Conservation (phyloP, 1,140 invertebrate species). For the Hesperophylax magnus region DNA sequence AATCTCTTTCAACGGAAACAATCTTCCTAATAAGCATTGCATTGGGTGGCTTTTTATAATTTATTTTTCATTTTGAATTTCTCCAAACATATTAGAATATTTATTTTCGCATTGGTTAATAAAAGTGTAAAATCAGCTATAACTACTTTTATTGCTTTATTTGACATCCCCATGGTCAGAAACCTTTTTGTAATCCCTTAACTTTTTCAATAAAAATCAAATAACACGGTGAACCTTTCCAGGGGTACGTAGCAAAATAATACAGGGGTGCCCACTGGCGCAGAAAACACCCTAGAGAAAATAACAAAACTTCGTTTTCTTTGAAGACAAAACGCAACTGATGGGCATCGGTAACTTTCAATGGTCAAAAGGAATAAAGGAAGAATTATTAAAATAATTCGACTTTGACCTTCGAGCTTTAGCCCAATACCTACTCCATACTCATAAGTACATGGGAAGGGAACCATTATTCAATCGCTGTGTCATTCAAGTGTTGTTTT, state of each 20-base stretch:
- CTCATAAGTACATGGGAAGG: background rate
- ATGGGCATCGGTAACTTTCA: constrained; percentile 35
- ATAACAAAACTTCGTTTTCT: constrained; percentile 33
- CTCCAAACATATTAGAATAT: too few relatives aligned
- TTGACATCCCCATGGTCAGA: too few relatives aligned
- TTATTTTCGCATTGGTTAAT: too few relatives aligned
- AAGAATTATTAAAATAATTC: constrained; percentile 36
- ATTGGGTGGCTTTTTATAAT: too few relatives aligned
- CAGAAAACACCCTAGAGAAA: constrained; percentile 20
- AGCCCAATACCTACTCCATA: background rate
- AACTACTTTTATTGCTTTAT: too few relatives aligned
- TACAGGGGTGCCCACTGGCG: constrained; percentile 4
- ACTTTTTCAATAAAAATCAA: background rate
- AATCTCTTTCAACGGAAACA: too few relatives aligned
- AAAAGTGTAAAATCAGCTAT: too few relatives aligned
- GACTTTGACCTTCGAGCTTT: constrained; percentile 5
- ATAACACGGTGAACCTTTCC: constrained; percentile 11
- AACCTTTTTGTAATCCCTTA: background rate
- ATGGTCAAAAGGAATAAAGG: constrained; percentile 12
- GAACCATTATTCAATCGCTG: too few relatives aligned
- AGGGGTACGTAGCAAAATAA: constrained; percentile 4
- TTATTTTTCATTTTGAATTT: too few relatives aligned
- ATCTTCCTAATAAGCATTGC: too few relatives aligned
- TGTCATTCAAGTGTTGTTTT: too few relatives aligned
- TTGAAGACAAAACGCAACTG: constrained; percentile 30